phyloP scores from a whole-genome alignment of 2,797 vertebrate genomes.

The Anabas testudineus region DNA sequence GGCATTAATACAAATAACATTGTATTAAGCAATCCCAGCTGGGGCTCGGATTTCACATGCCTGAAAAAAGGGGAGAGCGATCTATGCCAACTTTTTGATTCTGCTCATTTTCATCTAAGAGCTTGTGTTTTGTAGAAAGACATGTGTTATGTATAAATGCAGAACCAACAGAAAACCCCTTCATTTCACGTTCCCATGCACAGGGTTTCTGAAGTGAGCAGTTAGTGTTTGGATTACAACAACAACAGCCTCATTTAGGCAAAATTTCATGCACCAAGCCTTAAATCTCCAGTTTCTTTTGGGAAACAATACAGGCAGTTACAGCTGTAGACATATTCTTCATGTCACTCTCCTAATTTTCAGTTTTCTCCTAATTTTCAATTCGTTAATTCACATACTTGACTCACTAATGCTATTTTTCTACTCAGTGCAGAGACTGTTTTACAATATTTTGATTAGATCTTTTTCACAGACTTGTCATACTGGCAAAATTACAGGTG shows the following conservation, averaged over 20 bases:
- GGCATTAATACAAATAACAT: too few relatives aligned
- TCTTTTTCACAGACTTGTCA: too few relatives aligned
- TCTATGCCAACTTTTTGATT: background rate
- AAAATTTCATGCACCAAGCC: constrained; percentile 20
- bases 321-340: background rate
- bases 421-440: too few relatives aligned
- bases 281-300: background rate
- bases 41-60: too few relatives aligned
- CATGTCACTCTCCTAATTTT: too few relatives aligned
- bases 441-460: too few relatives aligned
- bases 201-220: constrained; percentile 1
- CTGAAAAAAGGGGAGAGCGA: background rate
- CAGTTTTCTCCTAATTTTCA: too few relatives aligned
- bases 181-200: constrained; percentile 28
- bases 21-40: too few relatives aligned
- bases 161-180: constrained; percentile 14
- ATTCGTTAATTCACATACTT: too few relatives aligned
- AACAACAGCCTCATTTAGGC: constrained; percentile 1
- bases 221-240: background rate
- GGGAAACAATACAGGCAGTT: background rate
- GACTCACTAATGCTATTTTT: too few relatives aligned
- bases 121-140: constrained; percentile 2
- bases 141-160: constrained; percentile 18
- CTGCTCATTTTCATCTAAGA: constrained; percentile 6
- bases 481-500: too few relatives aligned